Evolutionary conservation across 2,797 vertebrate species (phyloP), one percentile per base, ranked within the genome.

Genomic region (Gadopsis bispinosus): DNA sequence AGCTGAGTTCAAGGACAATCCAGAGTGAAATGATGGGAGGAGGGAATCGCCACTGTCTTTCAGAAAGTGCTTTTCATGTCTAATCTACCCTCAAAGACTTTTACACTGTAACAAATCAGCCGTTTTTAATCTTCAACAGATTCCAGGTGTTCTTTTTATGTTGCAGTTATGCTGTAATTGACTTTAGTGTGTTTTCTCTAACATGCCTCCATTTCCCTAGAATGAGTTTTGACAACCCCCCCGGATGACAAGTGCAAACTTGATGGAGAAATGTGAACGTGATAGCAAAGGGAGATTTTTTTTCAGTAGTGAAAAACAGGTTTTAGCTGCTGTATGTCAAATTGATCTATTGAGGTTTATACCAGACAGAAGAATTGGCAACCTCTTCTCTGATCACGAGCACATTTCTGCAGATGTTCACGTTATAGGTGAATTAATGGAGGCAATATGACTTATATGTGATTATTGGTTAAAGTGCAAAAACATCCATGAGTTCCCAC

Each of bases 1-100:
- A 68, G 77, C 69, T 7, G 41, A 80, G 81, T 73, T 88, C 87
- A 91, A 88, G 82, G 83, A 61, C 85, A 88, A 84, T 69, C 75
- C 64, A 1, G 4, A 60, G 37, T 26, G 39, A 81, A 78, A 53
- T 56, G 19, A 66, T 75, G 80, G 79, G 56, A 68, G 50, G 53
- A 83, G 68, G 20, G 47, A 72, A 35, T 62, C 14, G 6, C 17
- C 19, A 1, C 19, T 48, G 10, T 48, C 31, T 35, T 6, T 37
- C 53, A 41, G 29, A 54, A 69, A 59, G 20, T 41, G 19, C 31
- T 10, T 65, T 29, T 65, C 29, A 16, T n/a, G 17, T 67, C 11
- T 48, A 35, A 33, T 16, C 10, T 3, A 6, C 1, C 4, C 12
- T 48, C 22, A 22, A 22, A 69, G 20, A 47, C n/a, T 0, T 54